Conservation (phyloP, 2,797 vertebrate species). For the Dallia pectoralis region DNA sequence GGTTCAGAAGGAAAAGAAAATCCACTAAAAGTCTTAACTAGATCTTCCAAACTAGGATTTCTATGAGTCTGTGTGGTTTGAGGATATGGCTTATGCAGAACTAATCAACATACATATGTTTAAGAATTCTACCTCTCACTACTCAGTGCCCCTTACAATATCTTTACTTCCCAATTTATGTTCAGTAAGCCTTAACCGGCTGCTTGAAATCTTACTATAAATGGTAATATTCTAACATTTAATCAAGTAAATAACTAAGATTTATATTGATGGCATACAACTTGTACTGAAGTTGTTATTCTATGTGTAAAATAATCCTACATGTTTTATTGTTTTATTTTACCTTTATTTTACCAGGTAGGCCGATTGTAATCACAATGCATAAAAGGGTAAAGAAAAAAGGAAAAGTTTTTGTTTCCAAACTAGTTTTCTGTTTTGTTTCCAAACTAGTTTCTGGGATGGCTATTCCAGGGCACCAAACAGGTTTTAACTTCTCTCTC, state of each 20-base stretch:
- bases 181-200: not conserved
- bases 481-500: not conserved
- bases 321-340: too few species aligned
- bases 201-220: not conserved
- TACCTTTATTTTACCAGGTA: too few species aligned
- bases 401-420: conserved; percentile 17
- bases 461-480: conserved; percentile 12
- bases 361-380: too few species aligned
- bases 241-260: not conserved
- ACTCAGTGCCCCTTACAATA: not conserved
- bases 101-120: not conserved
- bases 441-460: conserved; percentile 28
- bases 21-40: conserved; percentile 50
- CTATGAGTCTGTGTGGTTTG: conserved; percentile 37
- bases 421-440: conserved; percentile 33
- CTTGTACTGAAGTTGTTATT: not conserved
- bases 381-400: not conserved
- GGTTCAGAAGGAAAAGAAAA: conserved; percentile 54
- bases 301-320: not conserved
- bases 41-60: conserved; percentile 26
- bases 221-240: not conserved
- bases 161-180: not conserved
- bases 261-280: not conserved
- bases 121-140: not conserved
- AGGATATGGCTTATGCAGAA: conserved; percentile 44